Base-by-base conservation (phyloP, 2,888 invertebrate genomes). In the Disparrhopalites patrizii region DNA sequence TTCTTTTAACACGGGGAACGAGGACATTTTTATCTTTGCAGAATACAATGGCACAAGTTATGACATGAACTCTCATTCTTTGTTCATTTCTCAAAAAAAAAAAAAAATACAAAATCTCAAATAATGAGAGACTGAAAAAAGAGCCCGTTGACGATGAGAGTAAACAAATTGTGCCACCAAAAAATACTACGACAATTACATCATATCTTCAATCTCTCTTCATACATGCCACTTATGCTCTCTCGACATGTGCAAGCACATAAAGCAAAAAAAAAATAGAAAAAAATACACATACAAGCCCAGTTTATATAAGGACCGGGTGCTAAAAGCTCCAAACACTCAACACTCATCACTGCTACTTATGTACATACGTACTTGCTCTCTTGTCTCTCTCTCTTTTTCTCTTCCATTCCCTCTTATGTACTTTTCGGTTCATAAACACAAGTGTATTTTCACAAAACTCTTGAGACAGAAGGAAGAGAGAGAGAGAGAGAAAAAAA, bases 101-200 rank as follows among this genome's bases (percentile, higher is more conserved):
- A 57, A 57, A 40, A 31, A 57, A 40, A 38, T 18, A 30, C 25
- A 4, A 20, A 25, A n/a, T 25, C 36, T 27, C 25, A 36, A 15
- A 18, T 28, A 18, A 58, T 18, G 18, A n/a, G n/a, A n/a, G 25
- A 4, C 40, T 23, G 13, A 15, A 15, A 52, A 25, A 13, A 13
- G 40, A 27, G 20, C 20, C 20, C 30, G 61, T 31, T 36, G 10
- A 27, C 33, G 36, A 61, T 50, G 60, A n/a, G n/a, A 43, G 50
- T 60, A 50, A 50, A 50, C 50, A 50, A 50, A 50, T 60, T n/a
- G 43, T 50, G 23, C 31, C 23, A 50, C 33, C 33, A 47, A 60
- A n/a, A 51, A 60, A 51, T 38, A 51, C 31, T 13, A 36, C n/a
- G 61, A 60, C 61, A 61, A 51, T 51, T 38, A 61, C 36, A 36